Conservation (phyloP, 1,140 invertebrate species). For the Apis cerana region DNA sequence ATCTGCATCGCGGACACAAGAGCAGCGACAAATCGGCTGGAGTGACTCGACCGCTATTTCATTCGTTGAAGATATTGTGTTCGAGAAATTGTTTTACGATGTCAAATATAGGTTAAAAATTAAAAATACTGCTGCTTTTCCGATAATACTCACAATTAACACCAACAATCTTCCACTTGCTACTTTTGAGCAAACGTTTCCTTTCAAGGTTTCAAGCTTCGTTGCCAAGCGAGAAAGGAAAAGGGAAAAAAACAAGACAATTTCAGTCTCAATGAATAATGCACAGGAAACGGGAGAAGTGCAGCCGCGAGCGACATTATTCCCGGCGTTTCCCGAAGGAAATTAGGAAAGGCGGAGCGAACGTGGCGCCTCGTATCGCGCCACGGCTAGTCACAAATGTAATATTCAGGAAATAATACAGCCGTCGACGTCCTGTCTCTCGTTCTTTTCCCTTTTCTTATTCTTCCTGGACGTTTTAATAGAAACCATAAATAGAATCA, state of each 20-base stretch:
- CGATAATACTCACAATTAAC: background rate
- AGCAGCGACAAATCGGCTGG: constrained; percentile 7
- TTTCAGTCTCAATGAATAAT: constrained; percentile 18
- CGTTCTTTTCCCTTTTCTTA: background rate
- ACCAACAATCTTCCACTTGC: no score
- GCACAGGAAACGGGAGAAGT: background rate
- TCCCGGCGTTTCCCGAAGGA: constrained; percentile 11
- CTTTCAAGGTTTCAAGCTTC: background rate
- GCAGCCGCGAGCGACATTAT: constrained; percentile 29
- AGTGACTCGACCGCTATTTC: background rate
- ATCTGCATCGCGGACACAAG: background rate
- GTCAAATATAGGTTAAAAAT: background rate
- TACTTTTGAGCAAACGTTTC: background rate
- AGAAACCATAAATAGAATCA: constrained; percentile 5
- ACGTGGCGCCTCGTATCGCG: constrained; percentile 3
- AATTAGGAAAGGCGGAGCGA: constrained; percentile 18
- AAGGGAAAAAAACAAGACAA: background rate
- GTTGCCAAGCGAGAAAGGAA: background rate
- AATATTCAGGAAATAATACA: constrained; percentile 24
- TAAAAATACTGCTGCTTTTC: no score
- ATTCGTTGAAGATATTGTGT: background rate
- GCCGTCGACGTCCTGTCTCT: background rate
- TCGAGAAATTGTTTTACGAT: background rate
- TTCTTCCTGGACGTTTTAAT: constrained; percentile 11
- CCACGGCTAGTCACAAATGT: constrained; percentile 25